A percentile compares a stretch with the other conserved stretches of the same genome.
Conservation (phyloP, 2,888 invertebrate species). For the Notodonta ziczac region DNA sequence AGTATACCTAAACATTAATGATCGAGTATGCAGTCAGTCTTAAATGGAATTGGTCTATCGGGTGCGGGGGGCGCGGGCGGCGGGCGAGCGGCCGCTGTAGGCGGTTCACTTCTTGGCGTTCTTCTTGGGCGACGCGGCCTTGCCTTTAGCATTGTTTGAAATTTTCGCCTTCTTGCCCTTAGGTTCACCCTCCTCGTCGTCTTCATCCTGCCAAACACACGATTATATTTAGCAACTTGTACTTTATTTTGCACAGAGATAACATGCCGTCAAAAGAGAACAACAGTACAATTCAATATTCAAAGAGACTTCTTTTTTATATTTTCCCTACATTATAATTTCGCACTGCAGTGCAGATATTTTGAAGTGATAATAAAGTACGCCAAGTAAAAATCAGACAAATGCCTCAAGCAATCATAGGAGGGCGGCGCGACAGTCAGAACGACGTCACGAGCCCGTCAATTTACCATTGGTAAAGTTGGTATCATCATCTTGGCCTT, state of each 20-base stretch:
- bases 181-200: constrained; percentile 91
- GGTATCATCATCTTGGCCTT: constrained; percentile 8
- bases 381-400: constrained; percentile 9
- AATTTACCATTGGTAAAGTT: constrained; percentile 5
- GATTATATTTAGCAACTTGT: background rate
- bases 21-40: constrained; percentile 40
- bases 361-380: background rate
- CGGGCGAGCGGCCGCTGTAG: constrained; percentile 37
- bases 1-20: constrained; percentile 29
- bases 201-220: constrained; percentile 83
- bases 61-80: constrained; percentile 27
- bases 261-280: background rate
- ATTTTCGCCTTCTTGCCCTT: constrained; percentile 92
- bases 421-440: constrained; percentile 4
- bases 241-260: background rate
- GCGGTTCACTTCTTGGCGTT: constrained; percentile 84
- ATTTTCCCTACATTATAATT: background rate
- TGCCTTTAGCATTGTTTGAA: constrained; percentile 88
- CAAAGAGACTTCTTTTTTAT: no score
- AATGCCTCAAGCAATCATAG: constrained; percentile 8
- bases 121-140: constrained; percentile 89
- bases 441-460: constrained; percentile 4
- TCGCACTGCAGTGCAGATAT: background rate
- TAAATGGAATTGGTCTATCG: constrained; percentile 40
- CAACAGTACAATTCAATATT: no score